Conservation (phyloP, 2,113 vertebrate genomes). For the Nymphicus hollandicus region DNA sequence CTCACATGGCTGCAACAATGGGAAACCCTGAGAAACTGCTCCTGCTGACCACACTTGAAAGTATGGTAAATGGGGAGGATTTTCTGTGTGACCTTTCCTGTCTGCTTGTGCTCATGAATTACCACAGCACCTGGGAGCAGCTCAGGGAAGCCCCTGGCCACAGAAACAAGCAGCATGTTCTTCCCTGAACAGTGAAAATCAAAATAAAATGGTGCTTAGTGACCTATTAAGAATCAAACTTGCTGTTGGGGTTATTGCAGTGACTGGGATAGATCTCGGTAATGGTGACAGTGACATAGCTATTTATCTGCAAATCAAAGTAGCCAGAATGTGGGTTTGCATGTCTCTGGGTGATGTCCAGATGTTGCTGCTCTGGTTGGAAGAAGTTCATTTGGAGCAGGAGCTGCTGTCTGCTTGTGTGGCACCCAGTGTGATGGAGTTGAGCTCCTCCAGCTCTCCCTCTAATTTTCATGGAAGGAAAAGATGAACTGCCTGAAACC, state of each 20-base stretch:
- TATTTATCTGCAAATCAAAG: neutral
- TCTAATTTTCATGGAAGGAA: neutral
- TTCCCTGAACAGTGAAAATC: neutral
- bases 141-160: neutral
- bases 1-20: fast-evolving
- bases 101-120: neutral
- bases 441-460: neutral
- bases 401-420: neutral
- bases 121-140: neutral
- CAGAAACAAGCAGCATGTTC: fast-evolving
- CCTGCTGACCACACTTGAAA: neutral
- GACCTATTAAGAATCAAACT: neutral
- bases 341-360: neutral
- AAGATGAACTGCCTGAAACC: neutral
- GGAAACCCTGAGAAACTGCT: neutral
- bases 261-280: neutral
- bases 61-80: neutral
- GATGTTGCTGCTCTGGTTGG: neutral
- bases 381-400: neutral
- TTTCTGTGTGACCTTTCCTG: neutral
- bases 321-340: neutral
- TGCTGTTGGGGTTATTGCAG: neutral
- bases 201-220: neutral
- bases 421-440: fast-evolving
- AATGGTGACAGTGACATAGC: neutral